A percentile compares a stretch with the other conserved stretches of the same genome.
phyloP scores from a whole-genome alignment of 2,888 invertebrate species.

The Clitarchus hookeri region DNA sequence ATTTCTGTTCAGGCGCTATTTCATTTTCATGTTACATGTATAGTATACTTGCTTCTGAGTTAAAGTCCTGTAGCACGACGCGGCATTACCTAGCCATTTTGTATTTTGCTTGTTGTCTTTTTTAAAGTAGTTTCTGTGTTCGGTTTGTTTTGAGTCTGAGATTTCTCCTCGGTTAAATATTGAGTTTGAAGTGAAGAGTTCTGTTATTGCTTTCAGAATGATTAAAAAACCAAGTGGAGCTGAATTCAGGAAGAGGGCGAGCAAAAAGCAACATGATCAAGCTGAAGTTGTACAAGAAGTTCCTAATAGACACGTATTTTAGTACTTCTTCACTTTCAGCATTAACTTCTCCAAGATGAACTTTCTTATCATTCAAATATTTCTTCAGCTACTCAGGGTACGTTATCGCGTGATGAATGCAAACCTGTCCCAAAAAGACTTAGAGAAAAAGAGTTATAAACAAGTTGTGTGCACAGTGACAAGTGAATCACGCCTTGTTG shows the following conservation, averaged over 20 bases:
- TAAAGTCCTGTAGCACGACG: too few species aligned
- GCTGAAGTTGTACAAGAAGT: neutral
- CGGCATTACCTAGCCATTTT: too few species aligned
- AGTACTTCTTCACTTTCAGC: neutral
- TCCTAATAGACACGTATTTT: neutral
- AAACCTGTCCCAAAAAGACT: neutral
- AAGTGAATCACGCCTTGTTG: too few species aligned
- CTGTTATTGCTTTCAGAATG: conserved; percentile 18
- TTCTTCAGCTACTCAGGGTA: conserved; percentile 15
- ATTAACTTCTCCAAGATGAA: neutral
- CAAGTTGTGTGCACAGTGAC: neutral
- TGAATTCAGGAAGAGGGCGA: conserved; percentile 11
- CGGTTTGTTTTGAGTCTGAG: too few species aligned
- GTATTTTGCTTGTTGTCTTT: too few species aligned
- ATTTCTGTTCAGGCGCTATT: too few species aligned
- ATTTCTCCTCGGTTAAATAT: too few species aligned
- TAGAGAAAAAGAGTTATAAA: neutral
- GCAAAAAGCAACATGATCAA: conserved; percentile 1
- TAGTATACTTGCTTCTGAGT: too few species aligned
- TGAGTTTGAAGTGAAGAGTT: too few species aligned
- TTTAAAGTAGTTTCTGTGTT: too few species aligned
- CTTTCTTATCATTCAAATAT: neutral
- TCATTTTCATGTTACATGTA: too few species aligned
- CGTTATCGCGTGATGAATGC: neutral
- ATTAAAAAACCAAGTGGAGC: neutral